Evolutionary conservation across 2,888 invertebrate genomes (phyloP), one percentile per base, ranked within the genome.

Genomic region (Keiferia lycopersicella): DNA sequence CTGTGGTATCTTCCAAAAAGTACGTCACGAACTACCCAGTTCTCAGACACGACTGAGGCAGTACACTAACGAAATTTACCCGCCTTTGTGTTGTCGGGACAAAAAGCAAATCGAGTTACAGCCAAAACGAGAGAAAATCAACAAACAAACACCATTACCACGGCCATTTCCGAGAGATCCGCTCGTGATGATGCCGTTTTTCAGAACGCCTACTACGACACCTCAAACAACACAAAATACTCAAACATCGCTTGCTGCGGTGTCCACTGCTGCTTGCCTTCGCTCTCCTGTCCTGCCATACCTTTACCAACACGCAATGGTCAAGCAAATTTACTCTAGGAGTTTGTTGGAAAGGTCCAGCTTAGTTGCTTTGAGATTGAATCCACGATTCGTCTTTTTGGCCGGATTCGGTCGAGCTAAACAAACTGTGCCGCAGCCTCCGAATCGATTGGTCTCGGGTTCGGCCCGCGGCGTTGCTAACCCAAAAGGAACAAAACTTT

Each of bases 31-130:
- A n/a, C 56, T 34, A 6, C 34, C 56, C 56, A 65, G 76, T 79
- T 80, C 79, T 75, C 79, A 74, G 73, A 75, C 85, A 85, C 84
- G 86, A 67, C 69, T 67, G 69, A 64, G 68, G 73, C 66, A 64
- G 69, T 69, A 71, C 69, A 78, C 89, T 91, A 91, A 91, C 89
- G 81, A 89, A 89, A 86, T 91, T 91, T 91, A 84, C 79, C 79
- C 75, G 77, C 84, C 81, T 85, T 89, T 91, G 89, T 91, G 76
- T 70, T 63, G 64, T 64, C 66, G 68, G 78, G 73, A 88, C 84
- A 90, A 91, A 91, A 91, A 91, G 83, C 86, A 91, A 91, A 91
- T 91, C 91, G 86, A 91, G 91, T 91, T 91, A 91, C 86, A 74
- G 81, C 70, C 84, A 87, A 91, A 91, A 89, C 87, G 64, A 89